Percentiles rank a stretch among this genome's conserved stretches.
Conservation (phyloP, 2,113 vertebrate species). For the Anas platyrhynchos region DNA sequence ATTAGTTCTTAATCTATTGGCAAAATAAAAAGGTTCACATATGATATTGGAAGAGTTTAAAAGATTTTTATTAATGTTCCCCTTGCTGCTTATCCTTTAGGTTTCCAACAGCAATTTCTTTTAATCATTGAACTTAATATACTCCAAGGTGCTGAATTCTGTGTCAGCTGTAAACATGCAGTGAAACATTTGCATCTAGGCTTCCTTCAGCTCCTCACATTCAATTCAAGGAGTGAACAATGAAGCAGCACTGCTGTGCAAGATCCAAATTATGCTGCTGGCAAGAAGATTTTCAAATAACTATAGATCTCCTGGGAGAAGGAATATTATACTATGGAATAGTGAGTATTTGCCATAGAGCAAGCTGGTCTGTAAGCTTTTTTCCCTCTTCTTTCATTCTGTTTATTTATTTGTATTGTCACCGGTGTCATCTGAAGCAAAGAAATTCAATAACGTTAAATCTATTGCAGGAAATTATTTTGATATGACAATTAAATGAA, state of each 20-base stretch:
- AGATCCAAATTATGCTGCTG: conserved; percentile 64
- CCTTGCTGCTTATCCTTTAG: not conserved
- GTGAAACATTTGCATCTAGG: conserved; percentile 38
- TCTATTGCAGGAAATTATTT: conserved; percentile 37
- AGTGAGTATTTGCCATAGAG: conserved; percentile 25
- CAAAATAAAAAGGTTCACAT: not conserved
- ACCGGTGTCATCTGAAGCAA: conserved; percentile 21
- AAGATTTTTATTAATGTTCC: not conserved
- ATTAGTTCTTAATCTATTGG: not conserved
- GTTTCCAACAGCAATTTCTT: conserved; percentile 37
- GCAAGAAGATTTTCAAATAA: conserved; percentile 73
- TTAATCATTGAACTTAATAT: conserved; percentile 22
- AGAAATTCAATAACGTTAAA: conserved; percentile 51
- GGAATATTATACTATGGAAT: conserved; percentile 57
- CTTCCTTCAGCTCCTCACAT: conserved; percentile 20
- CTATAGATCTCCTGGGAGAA: conserved; percentile 46
- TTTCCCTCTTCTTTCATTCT: not conserved
- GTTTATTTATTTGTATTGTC: conserved; percentile 50
- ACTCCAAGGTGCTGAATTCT: conserved; percentile 23
- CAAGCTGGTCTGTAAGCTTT: not conserved
- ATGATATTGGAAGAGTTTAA: not conserved
- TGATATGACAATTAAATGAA: conserved; percentile 47
- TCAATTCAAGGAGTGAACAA: conserved; percentile 54
- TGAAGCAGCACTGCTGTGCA: conserved; percentile 20
- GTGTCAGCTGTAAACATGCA: conserved; percentile 3